A percentile compares a stretch with the other conserved stretches of the same genome.
These are phyloP conservation scores for Abramis brama DNA, from an alignment of 2,113 vertebrate species.

Conservation along the genomic window DNA sequence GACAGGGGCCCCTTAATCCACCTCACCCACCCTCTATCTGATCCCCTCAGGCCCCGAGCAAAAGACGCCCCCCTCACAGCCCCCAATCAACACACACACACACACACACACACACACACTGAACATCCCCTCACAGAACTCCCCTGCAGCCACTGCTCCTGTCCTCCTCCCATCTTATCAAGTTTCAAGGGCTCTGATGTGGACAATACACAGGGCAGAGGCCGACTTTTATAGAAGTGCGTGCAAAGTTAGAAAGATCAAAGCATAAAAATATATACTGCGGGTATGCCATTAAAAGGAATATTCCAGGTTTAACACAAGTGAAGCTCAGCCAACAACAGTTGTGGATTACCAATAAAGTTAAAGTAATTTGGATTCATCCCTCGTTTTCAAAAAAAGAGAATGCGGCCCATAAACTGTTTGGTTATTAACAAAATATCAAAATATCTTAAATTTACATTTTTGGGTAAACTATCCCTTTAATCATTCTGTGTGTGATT, in stretches of 20 bases:
- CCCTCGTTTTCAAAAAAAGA: not conserved
- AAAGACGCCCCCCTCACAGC: slow-evolving; percentile 53
- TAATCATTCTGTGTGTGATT: too few species aligned
- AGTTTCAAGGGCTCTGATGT: slow-evolving; percentile 67
- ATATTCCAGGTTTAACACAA: not conserved
- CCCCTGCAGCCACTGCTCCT: slow-evolving; percentile 47
- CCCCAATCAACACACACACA: not conserved
- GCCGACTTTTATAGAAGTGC: slow-evolving; percentile 30
- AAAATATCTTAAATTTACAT: too few species aligned
- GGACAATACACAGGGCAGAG: slow-evolving; percentile 54
- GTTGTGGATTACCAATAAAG: not conserved
- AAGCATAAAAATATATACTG: not conserved
- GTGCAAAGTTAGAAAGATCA: slow-evolving; percentile 27
- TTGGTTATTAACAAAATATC: too few species aligned
- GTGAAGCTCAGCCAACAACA: not conserved
- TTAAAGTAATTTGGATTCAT: not conserved
- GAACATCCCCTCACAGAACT: slow-evolving; percentile 38
- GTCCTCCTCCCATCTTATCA: slow-evolving; percentile 72
- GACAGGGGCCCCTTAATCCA: slow-evolving; percentile 77
- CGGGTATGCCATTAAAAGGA: not conserved
- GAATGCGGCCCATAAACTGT: too few species aligned
- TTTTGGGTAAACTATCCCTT: too few species aligned
- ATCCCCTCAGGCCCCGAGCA: slow-evolving; percentile 44
- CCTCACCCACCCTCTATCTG: slow-evolving; percentile 69
- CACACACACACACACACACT: not conserved